Conservation (phyloP, 1,140 invertebrate species). For the Drosophila busckii region DNA sequence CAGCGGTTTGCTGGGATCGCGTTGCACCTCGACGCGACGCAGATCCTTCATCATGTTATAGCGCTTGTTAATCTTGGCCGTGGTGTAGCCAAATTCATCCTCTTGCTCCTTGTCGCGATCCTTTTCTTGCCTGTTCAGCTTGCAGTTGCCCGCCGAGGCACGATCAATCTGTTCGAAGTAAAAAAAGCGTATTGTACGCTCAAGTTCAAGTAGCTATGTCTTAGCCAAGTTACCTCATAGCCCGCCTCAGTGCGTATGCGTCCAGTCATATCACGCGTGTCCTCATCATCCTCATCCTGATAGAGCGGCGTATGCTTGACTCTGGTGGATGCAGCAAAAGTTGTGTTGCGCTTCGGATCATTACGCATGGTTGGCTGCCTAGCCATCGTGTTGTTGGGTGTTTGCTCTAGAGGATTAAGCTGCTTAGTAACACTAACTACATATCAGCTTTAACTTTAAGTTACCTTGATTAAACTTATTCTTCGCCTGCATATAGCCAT, state of each 20-base stretch:
- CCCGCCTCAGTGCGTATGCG: constrained; percentile 87
- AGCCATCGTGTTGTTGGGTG: constrained; percentile 32
- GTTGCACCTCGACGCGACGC: constrained; percentile 86
- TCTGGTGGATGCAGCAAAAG: constrained; percentile 64
- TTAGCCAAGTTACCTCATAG: constrained; percentile 82
- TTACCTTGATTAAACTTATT: constrained; percentile 64
- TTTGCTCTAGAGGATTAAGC: constrained; percentile 38
- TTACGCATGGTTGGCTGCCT: constrained; percentile 47
- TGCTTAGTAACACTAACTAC: too few relatives aligned
- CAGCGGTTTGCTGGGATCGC: constrained; percentile 83
- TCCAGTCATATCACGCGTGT: constrained; percentile 87
- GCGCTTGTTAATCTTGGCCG: constrained; percentile 93
- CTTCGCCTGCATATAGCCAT: constrained; percentile 68
- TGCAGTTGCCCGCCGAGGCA: constrained; percentile 91
- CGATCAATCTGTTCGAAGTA: constrained; percentile 86
- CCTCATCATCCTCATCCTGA: constrained; percentile 83
- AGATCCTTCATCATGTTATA: constrained; percentile 89
- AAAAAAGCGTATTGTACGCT: too few relatives aligned
- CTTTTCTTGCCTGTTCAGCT: constrained; percentile 87
- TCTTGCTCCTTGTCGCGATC: constrained; percentile 89
- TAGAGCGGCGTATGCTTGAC: constrained; percentile 63
- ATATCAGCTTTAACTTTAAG: not conserved
- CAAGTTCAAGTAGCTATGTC: too few relatives aligned
- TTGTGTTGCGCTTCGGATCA: constrained; percentile 41
- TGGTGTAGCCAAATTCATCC: constrained; percentile 95